phyloP scores from a whole-genome alignment of 1,140 invertebrate species.

The Drosophila repletoides region DNA sequence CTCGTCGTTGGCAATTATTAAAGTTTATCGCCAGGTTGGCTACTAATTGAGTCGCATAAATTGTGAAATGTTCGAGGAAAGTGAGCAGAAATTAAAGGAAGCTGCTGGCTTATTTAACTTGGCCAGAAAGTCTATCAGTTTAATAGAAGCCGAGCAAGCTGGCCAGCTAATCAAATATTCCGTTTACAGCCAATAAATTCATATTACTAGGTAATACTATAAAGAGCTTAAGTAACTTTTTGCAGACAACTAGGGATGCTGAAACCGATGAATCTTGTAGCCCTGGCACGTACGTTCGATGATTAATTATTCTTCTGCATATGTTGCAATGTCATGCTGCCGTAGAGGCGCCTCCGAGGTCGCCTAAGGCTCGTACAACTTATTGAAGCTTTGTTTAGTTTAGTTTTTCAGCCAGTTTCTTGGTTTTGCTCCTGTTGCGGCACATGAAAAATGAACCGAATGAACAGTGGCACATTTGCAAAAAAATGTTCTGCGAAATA shows the following conservation, averaged over 20 bases:
- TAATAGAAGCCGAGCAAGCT: constrained; percentile 65
- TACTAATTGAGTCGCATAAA: constrained; percentile 68
- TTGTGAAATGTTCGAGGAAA: too few relatives aligned
- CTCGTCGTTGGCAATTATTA: constrained; percentile 43
- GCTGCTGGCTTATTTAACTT: too few relatives aligned
- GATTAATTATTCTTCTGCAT: constrained; percentile 73
- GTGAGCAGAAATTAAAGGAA: too few relatives aligned
- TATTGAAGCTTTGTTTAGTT: constrained; percentile 62
- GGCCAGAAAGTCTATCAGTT: constrained; percentile 36
- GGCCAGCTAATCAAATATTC: constrained; percentile 71
- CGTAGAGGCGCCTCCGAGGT: constrained; percentile 15
- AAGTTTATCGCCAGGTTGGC: constrained; percentile 37
- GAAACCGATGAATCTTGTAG: too few relatives aligned
- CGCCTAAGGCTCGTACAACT: constrained; percentile 31
- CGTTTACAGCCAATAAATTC: constrained; percentile 53
- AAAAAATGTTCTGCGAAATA: too few relatives aligned
- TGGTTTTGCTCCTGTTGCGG: constrained; percentile 9
- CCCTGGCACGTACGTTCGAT: constrained; percentile 58
- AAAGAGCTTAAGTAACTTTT: constrained; percentile 31
- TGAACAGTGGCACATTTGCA: too few relatives aligned
- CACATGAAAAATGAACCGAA: constrained; percentile 67
- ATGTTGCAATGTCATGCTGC: constrained; percentile 70
- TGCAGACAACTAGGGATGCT: too few relatives aligned
- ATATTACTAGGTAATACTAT: constrained; percentile 31
- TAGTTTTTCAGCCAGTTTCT: constrained; percentile 45